Evolutionary conservation across 1,140 invertebrate genomes (phyloP).

Genomic region (Camponotus pennsylvanicus): DNA sequence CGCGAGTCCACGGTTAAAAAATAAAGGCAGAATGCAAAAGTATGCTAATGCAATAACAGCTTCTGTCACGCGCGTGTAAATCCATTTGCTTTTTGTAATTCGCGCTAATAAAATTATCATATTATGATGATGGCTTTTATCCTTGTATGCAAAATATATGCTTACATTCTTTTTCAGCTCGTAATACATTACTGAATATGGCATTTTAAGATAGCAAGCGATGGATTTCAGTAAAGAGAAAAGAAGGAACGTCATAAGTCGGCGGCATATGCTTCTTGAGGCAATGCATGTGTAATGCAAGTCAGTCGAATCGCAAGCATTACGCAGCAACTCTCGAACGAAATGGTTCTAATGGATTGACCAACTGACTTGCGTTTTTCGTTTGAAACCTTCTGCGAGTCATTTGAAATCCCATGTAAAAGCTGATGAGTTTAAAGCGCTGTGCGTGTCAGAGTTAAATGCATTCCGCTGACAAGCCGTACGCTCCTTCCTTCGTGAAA

Average conservation of each 20-base stretch:
- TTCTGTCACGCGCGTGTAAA: background rate
- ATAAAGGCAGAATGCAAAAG: constrained; percentile 14
- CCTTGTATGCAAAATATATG: background rate
- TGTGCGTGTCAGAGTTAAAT: constrained; percentile 45
- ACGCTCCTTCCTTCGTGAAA: constrained; percentile 41
- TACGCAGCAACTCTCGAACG: constrained; percentile 69
- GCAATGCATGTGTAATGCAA: constrained; percentile 67
- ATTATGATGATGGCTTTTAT: background rate
- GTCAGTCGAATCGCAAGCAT: constrained; percentile 70
- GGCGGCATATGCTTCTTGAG: constrained; percentile 48
- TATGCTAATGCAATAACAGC: background rate
- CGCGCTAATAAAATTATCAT: background rate
- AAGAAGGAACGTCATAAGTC: constrained; percentile 41
- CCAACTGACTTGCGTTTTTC: constrained; percentile 73
- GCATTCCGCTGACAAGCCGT: constrained; percentile 44
- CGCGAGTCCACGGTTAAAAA: background rate
- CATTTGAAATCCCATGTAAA: constrained; percentile 67
- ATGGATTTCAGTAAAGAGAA: constrained; percentile 38
- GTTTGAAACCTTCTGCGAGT: constrained; percentile 61
- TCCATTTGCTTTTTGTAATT: background rate
- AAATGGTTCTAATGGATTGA: constrained; percentile 76
- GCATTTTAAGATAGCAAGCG: constrained; percentile 33
- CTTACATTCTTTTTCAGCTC: background rate
- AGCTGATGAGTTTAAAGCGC: constrained; percentile 70
- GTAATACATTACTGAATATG: constrained; percentile 13